Base-by-base conservation (phyloP, 2,113 vertebrate species). In the Chloropsis hardwickii region DNA sequence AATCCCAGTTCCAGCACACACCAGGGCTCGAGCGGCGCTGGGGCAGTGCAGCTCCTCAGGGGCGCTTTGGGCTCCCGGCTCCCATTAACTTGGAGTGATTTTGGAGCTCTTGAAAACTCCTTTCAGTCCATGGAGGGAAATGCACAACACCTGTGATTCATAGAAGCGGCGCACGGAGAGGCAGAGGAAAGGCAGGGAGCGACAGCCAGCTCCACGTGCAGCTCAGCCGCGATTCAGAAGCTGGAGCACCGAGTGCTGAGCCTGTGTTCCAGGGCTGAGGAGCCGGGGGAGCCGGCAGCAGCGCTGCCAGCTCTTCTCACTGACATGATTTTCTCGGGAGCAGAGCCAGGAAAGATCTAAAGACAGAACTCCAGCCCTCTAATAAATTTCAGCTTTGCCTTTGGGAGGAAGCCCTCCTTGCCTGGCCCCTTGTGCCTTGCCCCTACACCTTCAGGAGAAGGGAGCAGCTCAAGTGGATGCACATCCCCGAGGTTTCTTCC, bases 51-150 rank as follows among this genome's bases (percentile, higher is more conserved):
- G 71, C 54, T 96, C 95, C 91, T 94, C 45, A 21, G 88, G 54
- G 92, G 13, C 5, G 0, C 23, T 69, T 61, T 19, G 74, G 82
- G 74, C 88, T 95, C 96, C 82, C 29, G 6, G 64, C 82, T 93
- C 92, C 93, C 93, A 95, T 93, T 94, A 95, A 96, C 88, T 90
- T n/a, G 80, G 93, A 96, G 92, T 96, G 92, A 97, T 96, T 93
- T 58, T 96, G 90, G 93, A 93, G 92, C 88, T 96, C 95, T 97
- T 84, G 95, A 96, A 96, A 96, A 93, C 91, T 84, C 88, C 90
- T 93, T 95, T 93, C 85, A 86, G 90, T 94, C 91, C 72, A 21
- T 7, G 6, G 61, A 91, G 92, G 83, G 76, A 78, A 96, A 88
- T 61, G 82, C 57, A 67, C 80, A 93, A 71, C 95, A 95, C 94